phyloP scores from a whole-genome alignment of 2,888 invertebrate species.

The Chrysomela aeneicollis region DNA sequence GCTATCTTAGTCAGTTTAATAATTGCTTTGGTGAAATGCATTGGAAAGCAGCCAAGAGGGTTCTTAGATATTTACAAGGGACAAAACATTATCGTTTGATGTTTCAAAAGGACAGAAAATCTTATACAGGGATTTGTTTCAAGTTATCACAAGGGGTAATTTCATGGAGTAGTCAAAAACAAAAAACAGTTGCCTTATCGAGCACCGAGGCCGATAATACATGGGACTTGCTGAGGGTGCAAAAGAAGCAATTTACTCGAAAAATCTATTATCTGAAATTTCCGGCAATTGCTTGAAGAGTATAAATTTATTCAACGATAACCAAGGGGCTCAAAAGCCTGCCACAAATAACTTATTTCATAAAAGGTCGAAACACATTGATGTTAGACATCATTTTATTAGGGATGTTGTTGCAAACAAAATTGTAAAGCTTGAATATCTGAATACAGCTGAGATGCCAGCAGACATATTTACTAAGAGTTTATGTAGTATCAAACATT shows the following conservation, averaged over 20 bases:
- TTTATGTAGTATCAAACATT: too few species aligned
- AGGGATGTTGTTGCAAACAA: slow-evolving; percentile 16
- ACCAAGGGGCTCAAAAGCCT: too few species aligned
- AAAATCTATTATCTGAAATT: slow-evolving; percentile 23
- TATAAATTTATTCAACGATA: not conserved
- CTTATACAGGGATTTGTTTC: slow-evolving; percentile 50
- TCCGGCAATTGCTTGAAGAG: not conserved
- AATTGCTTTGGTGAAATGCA: slow-evolving; percentile 31
- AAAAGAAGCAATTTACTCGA: slow-evolving; percentile 39
- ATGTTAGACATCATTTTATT: too few species aligned
- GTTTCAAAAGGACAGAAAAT: slow-evolving; percentile 52
- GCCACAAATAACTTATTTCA: too few species aligned
- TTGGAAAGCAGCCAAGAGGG: too few species aligned
- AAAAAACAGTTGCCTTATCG: slow-evolving; percentile 38
- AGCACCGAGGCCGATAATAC: slow-evolving; percentile 48
- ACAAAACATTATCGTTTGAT: slow-evolving; percentile 14
- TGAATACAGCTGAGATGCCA: slow-evolving; percentile 9
- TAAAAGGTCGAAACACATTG: too few species aligned
- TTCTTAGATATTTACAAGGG: slow-evolving; percentile 24
- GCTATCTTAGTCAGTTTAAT: slow-evolving; percentile 39
- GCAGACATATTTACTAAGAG: slow-evolving; percentile 10
- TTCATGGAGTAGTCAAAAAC: slow-evolving; percentile 45
- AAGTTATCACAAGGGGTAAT: slow-evolving; percentile 41
- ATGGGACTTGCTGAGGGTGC: slow-evolving; percentile 46
- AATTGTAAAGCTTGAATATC: slow-evolving; percentile 9